Percentiles rank a stretch among this genome's conserved stretches.
Conservation (phyloP, 2,113 vertebrate species). For the Mixornis gularis region DNA sequence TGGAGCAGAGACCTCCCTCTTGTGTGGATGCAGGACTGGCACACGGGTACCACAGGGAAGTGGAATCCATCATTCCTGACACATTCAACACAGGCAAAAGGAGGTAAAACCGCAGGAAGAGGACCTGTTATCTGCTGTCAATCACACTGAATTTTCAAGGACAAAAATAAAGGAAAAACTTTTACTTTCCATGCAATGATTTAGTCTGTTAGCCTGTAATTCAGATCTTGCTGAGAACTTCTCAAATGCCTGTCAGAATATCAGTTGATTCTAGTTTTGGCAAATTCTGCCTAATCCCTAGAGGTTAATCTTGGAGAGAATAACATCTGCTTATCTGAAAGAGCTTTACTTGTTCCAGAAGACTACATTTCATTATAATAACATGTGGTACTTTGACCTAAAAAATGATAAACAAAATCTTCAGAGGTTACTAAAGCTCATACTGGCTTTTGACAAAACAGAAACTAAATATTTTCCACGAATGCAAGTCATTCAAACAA, state of each 20-base stretch:
- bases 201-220: neutral
- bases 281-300: neutral
- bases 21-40: neutral
- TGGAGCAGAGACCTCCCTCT: neutral
- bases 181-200: neutral
- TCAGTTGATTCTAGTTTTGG: neutral
- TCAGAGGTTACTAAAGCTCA: neutral
- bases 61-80: neutral
- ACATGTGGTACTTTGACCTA: neutral
- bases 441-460: neutral
- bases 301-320: neutral
- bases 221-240: neutral
- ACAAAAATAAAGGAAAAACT: neutral
- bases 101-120: neutral
- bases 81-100: fast-evolving
- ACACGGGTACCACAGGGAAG: neutral
- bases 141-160: neutral
- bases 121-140: neutral
- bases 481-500: neutral
- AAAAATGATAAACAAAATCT: neutral
- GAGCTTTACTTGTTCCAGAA: neutral
- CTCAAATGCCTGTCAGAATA: neutral
- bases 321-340: slow-evolving; percentile 10
- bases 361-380: neutral
- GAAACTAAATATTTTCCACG: neutral